Percentiles rank a stretch among this genome's conserved stretches.
phyloP scores from a whole-genome alignment of 2,888 invertebrate genomes.

The Thymelicus acteon region DNA sequence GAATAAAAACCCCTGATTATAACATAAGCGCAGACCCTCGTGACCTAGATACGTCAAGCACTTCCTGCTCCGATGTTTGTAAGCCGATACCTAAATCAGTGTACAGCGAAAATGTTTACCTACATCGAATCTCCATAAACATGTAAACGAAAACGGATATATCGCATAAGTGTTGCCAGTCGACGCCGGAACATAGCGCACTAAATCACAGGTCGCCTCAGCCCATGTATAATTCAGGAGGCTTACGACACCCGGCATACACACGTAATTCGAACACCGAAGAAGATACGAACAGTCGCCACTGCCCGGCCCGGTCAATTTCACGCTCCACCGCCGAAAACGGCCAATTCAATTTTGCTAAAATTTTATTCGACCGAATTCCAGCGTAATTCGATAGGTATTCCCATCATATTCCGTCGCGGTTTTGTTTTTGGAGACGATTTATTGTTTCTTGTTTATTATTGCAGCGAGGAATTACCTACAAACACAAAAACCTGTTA shows the following conservation, averaged over 20 bases:
- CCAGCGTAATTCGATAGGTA: slow-evolving; percentile 74
- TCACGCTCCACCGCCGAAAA: slow-evolving; percentile 75
- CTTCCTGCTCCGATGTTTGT: background rate
- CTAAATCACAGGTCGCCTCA: slow-evolving; percentile 75
- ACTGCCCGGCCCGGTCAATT: slow-evolving; percentile 76
- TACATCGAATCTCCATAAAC: slow-evolving; percentile 46
- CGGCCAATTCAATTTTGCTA: slow-evolving; percentile 81
- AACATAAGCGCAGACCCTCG: background rate
- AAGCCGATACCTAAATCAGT: slow-evolving; percentile 3
- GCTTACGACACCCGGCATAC: slow-evolving; percentile 67
- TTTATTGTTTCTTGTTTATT: too few relatives aligned
- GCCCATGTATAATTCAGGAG: slow-evolving; percentile 79
- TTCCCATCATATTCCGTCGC: slow-evolving; percentile 38
- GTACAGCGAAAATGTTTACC: slow-evolving; percentile 39
- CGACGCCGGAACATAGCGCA: slow-evolving; percentile 61
- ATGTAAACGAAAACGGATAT: slow-evolving; percentile 66
- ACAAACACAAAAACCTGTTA: too few relatives aligned
- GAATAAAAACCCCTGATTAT: background rate
- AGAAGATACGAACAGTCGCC: slow-evolving; percentile 61
- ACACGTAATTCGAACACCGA: slow-evolving; percentile 70
- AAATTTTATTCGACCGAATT: slow-evolving; percentile 80
- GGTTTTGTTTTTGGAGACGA: slow-evolving; percentile 16
- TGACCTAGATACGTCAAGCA: background rate
- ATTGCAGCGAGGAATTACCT: too few relatives aligned
- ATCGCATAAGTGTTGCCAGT: slow-evolving; percentile 63